Conservation (phyloP, 92 coral and sea anemone species). For the Virgularia gustaviana region DNA sequence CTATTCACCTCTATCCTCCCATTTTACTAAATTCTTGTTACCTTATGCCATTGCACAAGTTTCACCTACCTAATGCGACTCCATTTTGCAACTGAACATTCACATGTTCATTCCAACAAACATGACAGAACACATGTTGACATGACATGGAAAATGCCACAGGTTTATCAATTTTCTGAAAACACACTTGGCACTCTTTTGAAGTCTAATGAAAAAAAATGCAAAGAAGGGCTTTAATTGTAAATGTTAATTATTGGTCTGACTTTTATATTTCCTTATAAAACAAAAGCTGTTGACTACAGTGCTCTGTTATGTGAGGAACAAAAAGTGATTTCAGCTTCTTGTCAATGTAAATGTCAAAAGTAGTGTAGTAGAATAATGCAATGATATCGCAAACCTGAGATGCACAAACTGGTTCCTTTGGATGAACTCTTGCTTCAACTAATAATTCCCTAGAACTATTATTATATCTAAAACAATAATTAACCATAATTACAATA, state of each 20-base stretch:
- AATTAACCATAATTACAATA: not conserved
- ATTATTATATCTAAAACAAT: constrained; percentile 52
- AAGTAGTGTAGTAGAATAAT: too few species aligned
- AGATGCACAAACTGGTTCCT: constrained; percentile 34
- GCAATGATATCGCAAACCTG: constrained; percentile 12
- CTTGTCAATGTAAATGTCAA: too few species aligned
- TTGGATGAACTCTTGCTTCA: constrained; percentile 62
- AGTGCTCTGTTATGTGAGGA: not conserved
- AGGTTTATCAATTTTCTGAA: constrained; percentile 66
- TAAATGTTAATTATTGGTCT: not conserved
- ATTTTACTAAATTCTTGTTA: too few species aligned
- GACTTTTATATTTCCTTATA: not conserved
- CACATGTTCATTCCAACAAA: constrained; percentile 68
- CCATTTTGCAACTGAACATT: constrained; percentile 64
- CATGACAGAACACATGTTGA: constrained; percentile 72
- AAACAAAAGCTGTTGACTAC: not conserved
- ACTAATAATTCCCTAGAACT: constrained; percentile 60
- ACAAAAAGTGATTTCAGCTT: too few species aligned
- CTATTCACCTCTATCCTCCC: too few species aligned
- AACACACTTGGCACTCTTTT: constrained; percentile 68
- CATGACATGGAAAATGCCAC: constrained; percentile 53
- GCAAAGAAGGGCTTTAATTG: not conserved
- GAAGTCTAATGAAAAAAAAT: constrained; percentile 5
- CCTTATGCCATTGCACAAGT: too few species aligned
- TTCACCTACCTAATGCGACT: constrained; percentile 64